These are phyloP conservation scores for Hirtodrosophila trivittata DNA, from an alignment of 2,888 invertebrate species.

Conservation along the genomic window DNA sequence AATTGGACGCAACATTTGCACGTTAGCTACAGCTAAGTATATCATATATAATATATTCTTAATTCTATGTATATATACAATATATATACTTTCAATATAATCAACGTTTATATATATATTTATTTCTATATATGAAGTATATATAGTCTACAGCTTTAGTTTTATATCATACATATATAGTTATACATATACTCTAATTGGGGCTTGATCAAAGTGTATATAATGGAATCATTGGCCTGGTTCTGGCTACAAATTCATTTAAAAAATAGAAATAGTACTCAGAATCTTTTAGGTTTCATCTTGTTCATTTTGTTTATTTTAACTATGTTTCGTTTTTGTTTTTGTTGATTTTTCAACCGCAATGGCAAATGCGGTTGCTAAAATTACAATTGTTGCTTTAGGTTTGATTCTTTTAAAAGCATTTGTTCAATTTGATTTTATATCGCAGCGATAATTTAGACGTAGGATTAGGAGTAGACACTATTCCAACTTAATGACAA, in stretches of 20 bases:
- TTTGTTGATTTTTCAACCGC: conserved; percentile 18
- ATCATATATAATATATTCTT: conserved; percentile 12
- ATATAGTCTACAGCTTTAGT: not conserved
- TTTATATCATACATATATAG: conserved; percentile 7
- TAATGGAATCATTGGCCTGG: conserved; percentile 15
- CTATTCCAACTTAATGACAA: conserved; percentile 37
- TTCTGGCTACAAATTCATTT: conserved; percentile 30
- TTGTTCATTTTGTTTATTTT: conserved; percentile 16
- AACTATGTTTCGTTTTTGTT: not conserved
- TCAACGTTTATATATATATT: conserved; percentile 21
- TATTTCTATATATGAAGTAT: conserved; percentile 16
- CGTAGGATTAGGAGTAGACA: conserved; percentile 23
- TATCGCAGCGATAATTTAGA: conserved; percentile 70
- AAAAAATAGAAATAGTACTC: conserved; percentile 41
- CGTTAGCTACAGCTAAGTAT: conserved; percentile 23
- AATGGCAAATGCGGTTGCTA: conserved; percentile 30
- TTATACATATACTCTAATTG: conserved; percentile 12
- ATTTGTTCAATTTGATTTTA: conserved; percentile 62
- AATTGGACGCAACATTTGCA: conserved; percentile 43
- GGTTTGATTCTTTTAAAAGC: conserved; percentile 6
- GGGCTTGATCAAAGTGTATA: conserved; percentile 19
- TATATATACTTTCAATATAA: conserved; percentile 18
- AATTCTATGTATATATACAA: conserved; percentile 21
- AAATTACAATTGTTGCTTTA: conserved; percentile 13
- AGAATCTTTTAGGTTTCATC: conserved; percentile 12